Evolutionary conservation across 2,797 vertebrate species (phyloP).

Genomic region (Phrynocephalus guinanensis): DNA sequence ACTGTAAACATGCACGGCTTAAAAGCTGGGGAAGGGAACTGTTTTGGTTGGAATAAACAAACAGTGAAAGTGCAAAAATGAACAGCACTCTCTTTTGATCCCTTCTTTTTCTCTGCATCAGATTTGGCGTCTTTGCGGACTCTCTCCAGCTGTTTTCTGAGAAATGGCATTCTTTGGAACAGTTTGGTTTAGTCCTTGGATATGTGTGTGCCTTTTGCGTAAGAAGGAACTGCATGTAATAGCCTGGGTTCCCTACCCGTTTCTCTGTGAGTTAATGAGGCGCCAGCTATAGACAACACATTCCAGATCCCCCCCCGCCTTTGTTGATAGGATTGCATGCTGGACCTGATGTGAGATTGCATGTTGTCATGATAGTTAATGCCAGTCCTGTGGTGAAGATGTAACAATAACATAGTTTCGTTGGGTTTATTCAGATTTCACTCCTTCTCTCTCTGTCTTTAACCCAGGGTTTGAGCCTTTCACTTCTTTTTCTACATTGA

Average conservation of each 20-base stretch:
- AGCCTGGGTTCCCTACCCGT: not conserved
- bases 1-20: not conserved
- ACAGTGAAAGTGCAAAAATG: not conserved
- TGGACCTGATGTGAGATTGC: not conserved
- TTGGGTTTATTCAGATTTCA: no score
- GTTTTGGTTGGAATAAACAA: not conserved
- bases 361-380: not conserved
- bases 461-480: no score
- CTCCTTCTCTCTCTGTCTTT: no score
- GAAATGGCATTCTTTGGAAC: not conserved
- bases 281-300: conserved; percentile 1
- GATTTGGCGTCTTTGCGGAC: not conserved
- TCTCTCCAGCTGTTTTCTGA: not conserved
- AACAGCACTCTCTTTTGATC: not conserved
- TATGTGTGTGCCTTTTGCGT: not conserved
- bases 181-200: not conserved
- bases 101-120: not conserved
- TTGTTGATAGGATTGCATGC: not conserved
- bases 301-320: not conserved
- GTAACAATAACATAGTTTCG: no score
- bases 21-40: not conserved
- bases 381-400: not conserved
- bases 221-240: conserved; percentile 39
- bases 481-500: no score
- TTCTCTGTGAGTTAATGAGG: conserved; percentile 19